Evolutionary conservation across 2,113 vertebrate genomes (phyloP).

Genomic region (Orthonyx spaldingii): DNA sequence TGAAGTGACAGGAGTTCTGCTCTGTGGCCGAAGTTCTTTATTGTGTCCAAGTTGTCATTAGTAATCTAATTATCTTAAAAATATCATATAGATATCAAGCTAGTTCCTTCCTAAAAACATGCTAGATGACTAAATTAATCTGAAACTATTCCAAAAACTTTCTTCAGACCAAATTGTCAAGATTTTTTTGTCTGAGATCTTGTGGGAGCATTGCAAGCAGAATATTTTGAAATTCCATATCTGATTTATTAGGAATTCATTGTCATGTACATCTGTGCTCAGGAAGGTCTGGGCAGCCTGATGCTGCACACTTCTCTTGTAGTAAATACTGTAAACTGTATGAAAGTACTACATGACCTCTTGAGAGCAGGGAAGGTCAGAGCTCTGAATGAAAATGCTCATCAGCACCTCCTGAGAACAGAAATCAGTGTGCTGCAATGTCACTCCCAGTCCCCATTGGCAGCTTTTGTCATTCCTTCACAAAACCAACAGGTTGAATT

Average conservation of each 20-base stretch:
- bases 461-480: neutral
- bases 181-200: neutral
- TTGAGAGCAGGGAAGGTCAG: conserved; percentile 29
- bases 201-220: neutral
- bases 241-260: neutral
- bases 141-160: neutral
- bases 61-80: neutral
- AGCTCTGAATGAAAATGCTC: conserved; percentile 22
- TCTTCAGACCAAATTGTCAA: neutral
- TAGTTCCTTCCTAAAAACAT: neutral
- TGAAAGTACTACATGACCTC: neutral
- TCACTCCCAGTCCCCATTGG: conserved; percentile 22
- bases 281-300: neutral
- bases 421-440: neutral
- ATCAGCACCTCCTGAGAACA: neutral
- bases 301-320: neutral
- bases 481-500: neutral
- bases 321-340: neutral
- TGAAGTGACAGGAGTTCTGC: neutral
- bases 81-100: neutral
- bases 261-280: neutral
- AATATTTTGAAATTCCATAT: neutral
- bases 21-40: neutral
- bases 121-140: neutral
- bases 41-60: neutral